Percentiles rank a stretch among this genome's conserved stretches.
Conservation (phyloP, 1,140 invertebrate species). For the Drosophila nasuta region DNA sequence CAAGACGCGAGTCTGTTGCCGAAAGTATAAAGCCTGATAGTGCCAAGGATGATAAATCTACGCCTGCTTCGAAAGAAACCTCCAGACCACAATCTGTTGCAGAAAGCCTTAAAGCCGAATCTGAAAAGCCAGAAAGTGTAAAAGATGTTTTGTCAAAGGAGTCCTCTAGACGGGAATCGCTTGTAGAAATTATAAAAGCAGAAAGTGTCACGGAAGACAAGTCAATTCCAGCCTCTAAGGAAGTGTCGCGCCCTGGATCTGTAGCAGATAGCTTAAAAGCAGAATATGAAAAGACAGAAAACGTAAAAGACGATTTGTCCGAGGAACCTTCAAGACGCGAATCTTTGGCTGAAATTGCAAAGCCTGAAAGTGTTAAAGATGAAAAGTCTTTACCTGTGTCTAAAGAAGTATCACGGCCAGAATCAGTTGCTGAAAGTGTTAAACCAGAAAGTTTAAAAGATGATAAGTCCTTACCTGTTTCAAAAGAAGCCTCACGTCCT, state of each 20-base stretch:
- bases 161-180: conserved; percentile 47
- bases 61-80: conserved; percentile 36
- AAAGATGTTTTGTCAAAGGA: conserved; percentile 30
- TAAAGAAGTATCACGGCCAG: conserved; percentile 44
- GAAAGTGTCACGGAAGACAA: conserved; percentile 47
- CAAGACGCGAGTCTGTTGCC: conserved; percentile 33
- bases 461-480: conserved; percentile 8
- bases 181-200: conserved; percentile 4
- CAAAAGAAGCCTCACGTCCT: conserved; percentile 44
- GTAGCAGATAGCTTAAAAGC: conserved; percentile 27
- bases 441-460: conserved; percentile 41
- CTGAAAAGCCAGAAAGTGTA: conserved; percentile 11
- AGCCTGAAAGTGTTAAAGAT: conserved; percentile 18
- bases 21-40: conserved; percentile 32
- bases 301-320: conserved; percentile 31
- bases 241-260: conserved; percentile 40
- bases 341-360: conserved; percentile 31
- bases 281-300: conserved; percentile 9
- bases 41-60: conserved; percentile 37
- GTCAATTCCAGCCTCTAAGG: conserved; percentile 21
- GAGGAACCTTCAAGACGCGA: conserved; percentile 14
- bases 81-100: conserved; percentile 43
- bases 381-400: conserved; percentile 34
- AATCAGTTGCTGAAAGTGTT: conserved; percentile 42
- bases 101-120: conserved; percentile 34